Base-by-base conservation (phyloP, 2,113 vertebrate species). In the Carassius auratus region DNA sequence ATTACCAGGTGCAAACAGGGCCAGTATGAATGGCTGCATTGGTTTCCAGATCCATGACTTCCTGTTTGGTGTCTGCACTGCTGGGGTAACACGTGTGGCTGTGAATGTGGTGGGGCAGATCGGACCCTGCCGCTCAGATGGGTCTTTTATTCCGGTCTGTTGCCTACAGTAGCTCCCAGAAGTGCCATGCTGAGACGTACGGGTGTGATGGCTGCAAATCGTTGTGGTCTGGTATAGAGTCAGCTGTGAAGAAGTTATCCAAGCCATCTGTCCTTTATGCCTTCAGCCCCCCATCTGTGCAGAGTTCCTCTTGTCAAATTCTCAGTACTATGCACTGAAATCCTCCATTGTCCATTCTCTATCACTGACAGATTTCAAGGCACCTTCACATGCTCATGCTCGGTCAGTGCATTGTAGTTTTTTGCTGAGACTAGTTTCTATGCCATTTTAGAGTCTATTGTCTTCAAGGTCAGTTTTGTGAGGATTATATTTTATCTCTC, bases 221-320 rank as follows among this genome's bases (percentile, higher is more conserved):
- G 50, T 38, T 79, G 77, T 23, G 57, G 57, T 80, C 83, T 69
- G 62, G 45, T 82, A 76, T 33, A 48, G 19, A 42, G 73, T 84
- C 85, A 75, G 74, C 85, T 84, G 50, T 68, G 33, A 86, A 79
- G 85, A 89, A 79, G 48, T 78, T 85, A 38, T 84, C 76, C 26
- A 23, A 64, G 42, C 86, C 85, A 85, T 85, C 83, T 86, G 87
- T 84, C 66, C 19, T 36, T 64, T 38, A 55, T 62, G 19, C 74
- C 75, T 33, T 86, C 74, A 48, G 62, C 14, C 62, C 85, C 42
- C 69, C 66, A 71, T 69, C 75, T 85, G 84, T 23, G 48, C 50
- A 10, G 8, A 38, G 77, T 61, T 8, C 38, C 45, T 30, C 62
- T 33, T 33, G 45, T 69, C 79, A 36, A 12, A 68, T 33, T 68